A percentile compares a stretch with the other conserved stretches of the same genome.
Evolutionary conservation across 2,113 vertebrate genomes (phyloP).

Genomic region (Malurus elegans): DNA sequence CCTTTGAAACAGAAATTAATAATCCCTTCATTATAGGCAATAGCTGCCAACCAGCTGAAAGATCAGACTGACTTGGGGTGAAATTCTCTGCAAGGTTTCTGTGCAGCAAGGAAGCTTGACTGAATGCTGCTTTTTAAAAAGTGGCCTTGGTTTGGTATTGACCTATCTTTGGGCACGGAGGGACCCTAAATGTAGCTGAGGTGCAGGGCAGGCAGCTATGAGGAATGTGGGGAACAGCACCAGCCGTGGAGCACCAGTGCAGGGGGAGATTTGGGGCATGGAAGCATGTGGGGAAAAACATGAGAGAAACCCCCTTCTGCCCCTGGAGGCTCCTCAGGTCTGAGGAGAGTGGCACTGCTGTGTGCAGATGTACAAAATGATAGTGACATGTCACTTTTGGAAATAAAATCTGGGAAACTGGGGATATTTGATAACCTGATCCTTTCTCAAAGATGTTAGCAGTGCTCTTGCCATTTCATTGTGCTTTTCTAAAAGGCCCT

Average conservation of each 20-base stretch:
- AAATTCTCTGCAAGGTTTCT: constrained; percentile 33
- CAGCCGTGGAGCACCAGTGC: not conserved
- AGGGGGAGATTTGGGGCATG: not conserved
- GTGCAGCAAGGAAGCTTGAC: not conserved
- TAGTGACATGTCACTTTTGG: not conserved
- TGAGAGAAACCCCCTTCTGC: fast-evolving
- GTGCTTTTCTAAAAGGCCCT: not conserved
- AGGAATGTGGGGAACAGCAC: not conserved
- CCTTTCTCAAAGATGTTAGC: not conserved
- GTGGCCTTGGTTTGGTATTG: not conserved
- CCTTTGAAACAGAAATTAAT: constrained; percentile 79
- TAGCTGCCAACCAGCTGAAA: constrained; percentile 74
- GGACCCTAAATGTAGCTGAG: not conserved
- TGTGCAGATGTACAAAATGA: not conserved
- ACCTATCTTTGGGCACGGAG: not conserved
- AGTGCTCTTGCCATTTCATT: not conserved
- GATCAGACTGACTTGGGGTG: constrained; percentile 41
- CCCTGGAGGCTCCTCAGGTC: not conserved
- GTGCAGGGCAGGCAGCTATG: not conserved
- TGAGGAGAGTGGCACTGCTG: not conserved
- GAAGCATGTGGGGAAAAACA: not conserved
- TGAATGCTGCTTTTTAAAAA: not conserved
- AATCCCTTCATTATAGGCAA: constrained; percentile 75
- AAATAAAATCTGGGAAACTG: not conserved
- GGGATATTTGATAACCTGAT: not conserved